These are phyloP conservation scores for Pristionchus maxplancki DNA, from an alignment of 2,888 invertebrate species.

Conservation along the genomic window DNA sequence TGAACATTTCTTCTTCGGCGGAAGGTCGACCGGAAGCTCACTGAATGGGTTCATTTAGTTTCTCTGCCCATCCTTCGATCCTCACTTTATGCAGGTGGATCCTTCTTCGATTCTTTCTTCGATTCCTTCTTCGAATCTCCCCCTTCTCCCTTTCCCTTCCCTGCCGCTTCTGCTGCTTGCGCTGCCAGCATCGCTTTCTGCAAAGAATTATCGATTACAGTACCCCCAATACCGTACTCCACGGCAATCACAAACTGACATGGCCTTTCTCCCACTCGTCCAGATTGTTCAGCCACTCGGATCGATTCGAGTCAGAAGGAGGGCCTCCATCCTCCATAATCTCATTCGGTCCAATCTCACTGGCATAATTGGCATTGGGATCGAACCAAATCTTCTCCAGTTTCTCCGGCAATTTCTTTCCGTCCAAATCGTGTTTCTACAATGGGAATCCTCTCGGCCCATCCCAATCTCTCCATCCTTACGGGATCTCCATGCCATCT, in stretches of 20 bases:
- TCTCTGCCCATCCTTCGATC: neutral
- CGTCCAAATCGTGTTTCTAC: neutral
- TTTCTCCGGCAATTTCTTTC: neutral
- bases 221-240: neutral
- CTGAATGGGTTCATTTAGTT: neutral
- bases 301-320: conserved; percentile 6
- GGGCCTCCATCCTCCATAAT: conserved; percentile 8
- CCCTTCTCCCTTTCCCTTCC: neutral
- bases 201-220: neutral
- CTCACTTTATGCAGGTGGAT: neutral
- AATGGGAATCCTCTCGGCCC: neutral
- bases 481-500: conserved; percentile 21
- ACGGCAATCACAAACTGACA: neutral
- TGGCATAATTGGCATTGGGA: conserved; percentile 1
- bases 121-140: conserved; percentile 5
- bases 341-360: neutral
- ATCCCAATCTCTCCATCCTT: neutral
- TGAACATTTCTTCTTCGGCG: neutral
- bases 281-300: conserved; percentile 19
- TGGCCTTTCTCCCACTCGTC: conserved; percentile 2
- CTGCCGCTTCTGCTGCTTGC: neutral
- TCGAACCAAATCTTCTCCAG: neutral
- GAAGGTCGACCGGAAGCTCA: neutral
- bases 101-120: neutral
- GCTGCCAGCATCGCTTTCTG: neutral